A percentile compares a stretch with the other conserved stretches of the same genome.
Conservation (phyloP, 2,113 vertebrate genomes). For the Otolemur garnettii region DNA sequence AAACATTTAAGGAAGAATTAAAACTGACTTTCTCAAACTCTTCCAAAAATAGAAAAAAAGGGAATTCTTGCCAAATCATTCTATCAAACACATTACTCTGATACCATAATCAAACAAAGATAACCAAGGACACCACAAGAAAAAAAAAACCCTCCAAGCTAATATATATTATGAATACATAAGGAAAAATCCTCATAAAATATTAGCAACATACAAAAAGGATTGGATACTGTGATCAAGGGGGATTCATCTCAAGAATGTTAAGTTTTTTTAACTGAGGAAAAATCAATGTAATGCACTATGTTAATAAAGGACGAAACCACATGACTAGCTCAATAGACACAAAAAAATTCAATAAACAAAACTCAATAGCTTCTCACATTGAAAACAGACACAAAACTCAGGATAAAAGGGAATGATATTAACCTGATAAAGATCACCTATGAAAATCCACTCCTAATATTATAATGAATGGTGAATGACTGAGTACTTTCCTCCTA, state of each 20-base stretch:
- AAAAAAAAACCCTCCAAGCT: background rate
- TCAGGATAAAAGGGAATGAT: background rate
- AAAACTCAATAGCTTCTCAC: too few relatives aligned
- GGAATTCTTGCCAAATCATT: background rate
- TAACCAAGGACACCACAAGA: background rate
- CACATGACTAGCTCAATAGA: too few relatives aligned
- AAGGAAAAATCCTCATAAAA: background rate
- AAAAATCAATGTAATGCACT: background rate
- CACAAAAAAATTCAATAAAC: too few relatives aligned
- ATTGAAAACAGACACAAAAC: background rate
- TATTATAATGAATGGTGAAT: background rate
- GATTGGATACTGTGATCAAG: background rate
- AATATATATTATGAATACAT: background rate
- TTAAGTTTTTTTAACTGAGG: background rate
- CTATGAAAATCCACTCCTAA: background rate
- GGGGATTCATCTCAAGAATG: background rate
- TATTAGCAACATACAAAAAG: background rate
- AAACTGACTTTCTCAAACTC: background rate
- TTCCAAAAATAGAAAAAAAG: background rate
- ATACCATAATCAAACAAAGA: background rate
- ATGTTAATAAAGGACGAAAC: background rate
- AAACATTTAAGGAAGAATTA: background rate
- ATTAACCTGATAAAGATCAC: background rate
- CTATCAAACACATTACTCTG: background rate
- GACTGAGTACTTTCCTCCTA: background rate